A percentile compares a stretch with the other conserved stretches of the same genome.
phyloP scores from a whole-genome alignment of 1,140 invertebrate species.

The Coboldia fuscipes region DNA sequence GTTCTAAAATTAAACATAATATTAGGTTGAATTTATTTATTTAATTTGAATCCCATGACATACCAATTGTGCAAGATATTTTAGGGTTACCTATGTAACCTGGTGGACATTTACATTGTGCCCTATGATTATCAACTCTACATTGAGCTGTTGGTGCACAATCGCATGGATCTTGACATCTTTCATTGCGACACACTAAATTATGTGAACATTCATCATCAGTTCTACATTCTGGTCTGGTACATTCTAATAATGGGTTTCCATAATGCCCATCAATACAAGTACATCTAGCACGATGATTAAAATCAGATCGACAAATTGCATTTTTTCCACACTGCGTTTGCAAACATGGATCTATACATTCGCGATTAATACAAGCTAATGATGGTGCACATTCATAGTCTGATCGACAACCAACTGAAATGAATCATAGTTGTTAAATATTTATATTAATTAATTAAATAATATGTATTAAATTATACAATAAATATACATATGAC shows the following conservation, averaged over 20 bases:
- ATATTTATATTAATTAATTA: neutral
- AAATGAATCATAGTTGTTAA: conserved; percentile 11
- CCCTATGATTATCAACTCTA: conserved; percentile 48
- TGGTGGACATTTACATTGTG: conserved; percentile 60
- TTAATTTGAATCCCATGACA: conserved; percentile 6
- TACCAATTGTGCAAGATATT: conserved; percentile 36
- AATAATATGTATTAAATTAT: neutral
- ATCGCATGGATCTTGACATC: conserved; percentile 59
- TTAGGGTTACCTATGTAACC: conserved; percentile 62
- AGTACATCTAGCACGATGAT: conserved; percentile 55
- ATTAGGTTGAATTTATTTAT: neutral
- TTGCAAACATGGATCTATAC: conserved; percentile 55
- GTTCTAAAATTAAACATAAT: conserved; percentile 18
- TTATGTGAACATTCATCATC: conserved; percentile 53
- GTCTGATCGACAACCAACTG: conserved; percentile 67
- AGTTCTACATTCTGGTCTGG: conserved; percentile 48
- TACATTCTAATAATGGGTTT: conserved; percentile 51
- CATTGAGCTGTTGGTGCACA: conserved; percentile 50
- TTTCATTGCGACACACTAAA: conserved; percentile 48
- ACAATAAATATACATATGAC: conserved; percentile 7
- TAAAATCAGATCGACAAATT: conserved; percentile 44
- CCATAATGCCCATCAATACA: conserved; percentile 53
- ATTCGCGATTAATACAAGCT: conserved; percentile 67
- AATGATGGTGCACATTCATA: conserved; percentile 60
- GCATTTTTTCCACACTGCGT: conserved; percentile 68